Percentiles rank a stretch among this genome's conserved stretches.
Evolutionary conservation across 2,797 vertebrate species (phyloP).

Genomic region (Craterocephalus amniculus): DNA sequence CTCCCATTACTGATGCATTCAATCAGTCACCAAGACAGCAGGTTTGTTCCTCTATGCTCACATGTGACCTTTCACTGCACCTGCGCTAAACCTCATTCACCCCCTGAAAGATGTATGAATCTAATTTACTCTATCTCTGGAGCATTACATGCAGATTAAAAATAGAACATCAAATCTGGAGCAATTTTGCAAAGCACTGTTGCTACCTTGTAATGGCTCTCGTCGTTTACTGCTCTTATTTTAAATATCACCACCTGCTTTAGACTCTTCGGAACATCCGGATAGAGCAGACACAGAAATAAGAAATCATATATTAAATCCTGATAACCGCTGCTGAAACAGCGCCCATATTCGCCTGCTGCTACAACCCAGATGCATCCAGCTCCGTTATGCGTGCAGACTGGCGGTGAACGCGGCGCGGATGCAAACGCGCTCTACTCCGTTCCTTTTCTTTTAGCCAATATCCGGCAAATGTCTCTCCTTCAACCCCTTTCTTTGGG

Average conservation of each 20-base stretch:
- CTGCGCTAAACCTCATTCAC: background rate
- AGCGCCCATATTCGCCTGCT: slow-evolving; percentile 28
- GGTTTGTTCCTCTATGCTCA: slow-evolving; percentile 14
- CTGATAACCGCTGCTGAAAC: slow-evolving; percentile 26
- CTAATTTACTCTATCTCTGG: background rate
- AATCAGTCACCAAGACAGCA: background rate
- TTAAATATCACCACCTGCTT: slow-evolving; percentile 2
- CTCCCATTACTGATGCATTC: background rate
- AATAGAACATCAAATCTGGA: slow-evolving; percentile 8
- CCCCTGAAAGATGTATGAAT: background rate
- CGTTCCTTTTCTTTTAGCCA: background rate
- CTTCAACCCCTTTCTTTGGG: background rate
- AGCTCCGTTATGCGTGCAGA: slow-evolving; percentile 35
- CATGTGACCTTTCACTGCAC: slow-evolving; percentile 53
- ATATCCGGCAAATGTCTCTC: background rate
- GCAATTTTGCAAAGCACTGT: slow-evolving; percentile 10
- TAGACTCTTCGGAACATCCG: background rate
- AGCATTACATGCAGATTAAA: background rate
- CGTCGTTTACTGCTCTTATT: slow-evolving; percentile 1
- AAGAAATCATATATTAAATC: background rate
- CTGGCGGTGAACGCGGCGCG: slow-evolving; percentile 7
- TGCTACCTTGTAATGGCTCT: background rate
- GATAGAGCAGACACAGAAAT: background rate
- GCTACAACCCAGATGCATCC: slow-evolving; percentile 45
- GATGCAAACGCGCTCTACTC: slow-evolving; percentile 31